Base-by-base conservation (phyloP, 2,888 invertebrate genomes). In the Vesta saturnalis region DNA sequence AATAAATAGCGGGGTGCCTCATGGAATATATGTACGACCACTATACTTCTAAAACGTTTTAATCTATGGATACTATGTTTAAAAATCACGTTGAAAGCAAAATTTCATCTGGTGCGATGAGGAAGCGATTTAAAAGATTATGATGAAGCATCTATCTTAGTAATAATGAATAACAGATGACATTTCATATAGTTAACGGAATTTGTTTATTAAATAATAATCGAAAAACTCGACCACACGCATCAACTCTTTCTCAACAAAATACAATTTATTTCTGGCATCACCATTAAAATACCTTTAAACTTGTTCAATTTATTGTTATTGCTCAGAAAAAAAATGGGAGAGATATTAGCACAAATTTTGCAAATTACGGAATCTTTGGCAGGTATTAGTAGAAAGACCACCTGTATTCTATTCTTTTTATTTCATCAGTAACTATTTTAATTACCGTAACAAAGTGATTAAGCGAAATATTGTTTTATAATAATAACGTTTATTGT, bases 391-490 rank as follows among this genome's bases (percentile, higher is more conserved):
- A 60, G 49, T 60, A 52, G 30, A 14, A 18, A 35, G 63, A 63
- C 63, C 63, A 57, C 57, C 63, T 63, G 57, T 60, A 56, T 59
- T 67, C 69, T 71, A 69, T 65, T n/a, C 30, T 30, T 30, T 30
- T 6, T 10, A 30, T 30, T 30, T 30, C 30, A 10, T n/a, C n/a
- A n/a, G n/a, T n/a, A 43, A 43, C 14, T 43, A 6, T 4, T 71
- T 69, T 70, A 72, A 74, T 73, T 73, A 71, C 59, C 66, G 54
- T 55, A 65, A 52, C 52, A 49, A 65, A 59, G 49, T 43, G 52
- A 59, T 58, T 58, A 59, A 49, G 35, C 46, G 56, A 59, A 64
- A 58, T 52, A 54, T 59, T n/a, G 35, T 18, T 54, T 15, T 64
- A 59, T 55, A 63, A 55, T 35, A 63, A 63, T 57, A 49, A 56